Conservation (phyloP, 2,888 invertebrate species). For the Aphidoletes aphidimyza region DNA sequence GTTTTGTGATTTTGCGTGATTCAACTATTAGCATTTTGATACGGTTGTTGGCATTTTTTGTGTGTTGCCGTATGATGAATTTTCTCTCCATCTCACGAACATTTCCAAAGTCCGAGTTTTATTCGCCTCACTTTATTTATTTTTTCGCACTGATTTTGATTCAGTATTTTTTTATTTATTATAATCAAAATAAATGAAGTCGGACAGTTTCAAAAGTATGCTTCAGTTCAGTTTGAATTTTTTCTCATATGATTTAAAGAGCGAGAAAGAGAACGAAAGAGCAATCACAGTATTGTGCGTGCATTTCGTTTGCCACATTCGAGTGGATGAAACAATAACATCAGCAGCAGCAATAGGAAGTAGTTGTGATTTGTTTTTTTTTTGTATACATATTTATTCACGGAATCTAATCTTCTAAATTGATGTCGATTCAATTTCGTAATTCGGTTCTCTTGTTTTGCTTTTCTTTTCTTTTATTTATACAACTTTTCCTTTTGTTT, state of each 20-base stretch:
- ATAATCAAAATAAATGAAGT: slow-evolving; percentile 27
- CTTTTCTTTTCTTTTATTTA: slow-evolving; percentile 12
- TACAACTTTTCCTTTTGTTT: slow-evolving; percentile 28
- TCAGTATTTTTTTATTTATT: neutral
- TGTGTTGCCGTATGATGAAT: neutral
- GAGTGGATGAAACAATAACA: no score
- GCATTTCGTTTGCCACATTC: neutral
- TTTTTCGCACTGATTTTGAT: neutral
- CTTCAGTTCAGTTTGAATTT: neutral
- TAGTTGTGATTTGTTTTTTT: slow-evolving; percentile 18
- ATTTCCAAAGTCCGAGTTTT: neutral
- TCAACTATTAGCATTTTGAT: slow-evolving; percentile 38
- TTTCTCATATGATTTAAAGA: neutral
- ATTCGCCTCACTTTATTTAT: neutral
- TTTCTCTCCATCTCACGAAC: neutral
- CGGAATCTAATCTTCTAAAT: slow-evolving; percentile 61
- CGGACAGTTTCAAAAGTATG: slow-evolving; percentile 15
- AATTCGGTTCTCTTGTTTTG: slow-evolving; percentile 62
- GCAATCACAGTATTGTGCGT: neutral
- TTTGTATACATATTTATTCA: slow-evolving; percentile 55
- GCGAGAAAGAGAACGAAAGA: no score
- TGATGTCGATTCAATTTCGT: slow-evolving; percentile 66
- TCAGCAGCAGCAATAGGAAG: neutral
- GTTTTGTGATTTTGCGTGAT: slow-evolving; percentile 40
- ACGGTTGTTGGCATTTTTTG: slow-evolving; percentile 37